Conservation (phyloP, 2,797 vertebrate genomes). For the Acrocephalus scirpaceus region DNA sequence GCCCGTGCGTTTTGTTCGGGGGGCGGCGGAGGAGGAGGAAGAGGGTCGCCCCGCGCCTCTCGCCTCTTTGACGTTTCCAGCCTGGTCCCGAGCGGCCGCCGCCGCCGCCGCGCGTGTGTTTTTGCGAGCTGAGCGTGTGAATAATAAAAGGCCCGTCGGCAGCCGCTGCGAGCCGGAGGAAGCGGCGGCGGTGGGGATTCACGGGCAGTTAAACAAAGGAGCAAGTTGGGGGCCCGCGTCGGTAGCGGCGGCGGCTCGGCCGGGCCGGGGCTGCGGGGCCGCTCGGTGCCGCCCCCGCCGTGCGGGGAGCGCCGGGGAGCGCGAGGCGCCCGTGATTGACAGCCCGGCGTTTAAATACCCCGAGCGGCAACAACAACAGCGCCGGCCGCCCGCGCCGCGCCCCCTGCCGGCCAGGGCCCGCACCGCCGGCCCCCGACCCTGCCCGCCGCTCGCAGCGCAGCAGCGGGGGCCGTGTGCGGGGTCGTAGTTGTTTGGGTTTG, state of each 20-base stretch:
- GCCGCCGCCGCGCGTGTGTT: constrained; percentile 63
- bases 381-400: neutral
- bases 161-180: constrained; percentile 12
- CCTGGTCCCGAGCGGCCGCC: constrained; percentile 44
- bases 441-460: neutral
- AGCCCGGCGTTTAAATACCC: constrained; percentile 94
- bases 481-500: neutral
- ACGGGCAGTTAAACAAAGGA: constrained; percentile 84
- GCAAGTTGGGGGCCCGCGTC: constrained; percentile 66
- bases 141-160: constrained; percentile 69
- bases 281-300: constrained; percentile 7
- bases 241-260: constrained; percentile 35
- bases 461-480: neutral
- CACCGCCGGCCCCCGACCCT: neutral
- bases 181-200: constrained; percentile 41
- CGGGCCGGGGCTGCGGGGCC: constrained; percentile 49
- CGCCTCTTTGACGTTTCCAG: constrained; percentile 66
- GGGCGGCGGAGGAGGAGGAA: neutral
- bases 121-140: constrained; percentile 66
- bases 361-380: constrained; percentile 69
- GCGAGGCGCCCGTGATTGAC: constrained; percentile 81
- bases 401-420: neutral
- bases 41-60: neutral
- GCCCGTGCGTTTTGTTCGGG: neutral
- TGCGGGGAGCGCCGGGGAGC: neutral